These are phyloP conservation scores for Tachycineta bicolor DNA, from an alignment of 2,113 vertebrate genomes.

Conservation along the genomic window DNA sequence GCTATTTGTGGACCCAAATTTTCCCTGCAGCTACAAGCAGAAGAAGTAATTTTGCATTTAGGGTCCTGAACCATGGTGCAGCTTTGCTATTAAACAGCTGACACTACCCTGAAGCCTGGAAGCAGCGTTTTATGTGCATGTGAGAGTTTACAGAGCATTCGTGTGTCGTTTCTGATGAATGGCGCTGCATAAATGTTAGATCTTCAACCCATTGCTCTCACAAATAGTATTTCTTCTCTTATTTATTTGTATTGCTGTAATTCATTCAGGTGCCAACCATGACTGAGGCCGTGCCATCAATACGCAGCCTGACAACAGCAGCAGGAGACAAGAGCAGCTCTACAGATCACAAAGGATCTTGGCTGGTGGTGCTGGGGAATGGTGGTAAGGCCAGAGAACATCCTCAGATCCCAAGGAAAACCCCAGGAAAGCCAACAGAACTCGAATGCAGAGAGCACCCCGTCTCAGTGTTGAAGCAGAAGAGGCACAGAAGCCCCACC, in stretches of 20 bases:
- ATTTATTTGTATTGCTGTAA: slow-evolving; percentile 25
- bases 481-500: not conserved
- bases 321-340: not conserved
- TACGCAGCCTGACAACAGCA: not conserved
- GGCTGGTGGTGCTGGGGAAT: not conserved
- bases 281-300: not conserved
- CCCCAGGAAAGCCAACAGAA: not conserved
- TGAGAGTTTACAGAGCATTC: not conserved
- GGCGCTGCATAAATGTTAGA: not conserved
- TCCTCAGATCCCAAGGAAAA: not conserved
- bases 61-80: not conserved
- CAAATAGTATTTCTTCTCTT: not conserved
- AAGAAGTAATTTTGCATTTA: not conserved
- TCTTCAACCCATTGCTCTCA: not conserved
- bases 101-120: not conserved
- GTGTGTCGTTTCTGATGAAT: not conserved
- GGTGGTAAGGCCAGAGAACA: not conserved
- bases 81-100: not conserved
- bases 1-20: not conserved
- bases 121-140: not conserved
- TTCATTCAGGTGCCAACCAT: not conserved
- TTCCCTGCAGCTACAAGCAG: not conserved
- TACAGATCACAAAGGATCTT: not conserved
- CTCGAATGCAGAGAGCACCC: not conserved
- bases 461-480: not conserved